Evolutionary conservation across 2,888 invertebrate species (phyloP).

Genomic region (Stenolophus ochropezus): DNA sequence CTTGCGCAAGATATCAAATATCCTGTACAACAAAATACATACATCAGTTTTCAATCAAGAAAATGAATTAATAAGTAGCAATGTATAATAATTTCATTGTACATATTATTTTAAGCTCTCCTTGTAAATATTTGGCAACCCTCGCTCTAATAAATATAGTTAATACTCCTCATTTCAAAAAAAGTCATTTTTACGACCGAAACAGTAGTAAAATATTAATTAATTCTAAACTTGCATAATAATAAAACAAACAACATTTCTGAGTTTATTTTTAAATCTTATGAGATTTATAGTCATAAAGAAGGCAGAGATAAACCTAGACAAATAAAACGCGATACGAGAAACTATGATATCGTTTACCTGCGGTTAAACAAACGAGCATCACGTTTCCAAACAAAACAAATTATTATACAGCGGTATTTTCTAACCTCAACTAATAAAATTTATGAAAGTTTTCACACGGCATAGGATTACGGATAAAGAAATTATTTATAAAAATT

Average conservation of each 20-base stretch:
- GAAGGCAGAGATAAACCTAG: slow-evolving; percentile 13
- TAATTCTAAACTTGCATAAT: background rate
- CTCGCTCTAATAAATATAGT: background rate
- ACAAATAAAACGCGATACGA: slow-evolving; percentile 18
- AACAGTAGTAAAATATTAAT: background rate
- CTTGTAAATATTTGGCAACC: background rate
- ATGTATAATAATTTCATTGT: background rate
- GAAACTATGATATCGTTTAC: slow-evolving; percentile 7
- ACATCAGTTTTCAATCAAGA: too few species aligned
- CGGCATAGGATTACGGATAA: background rate
- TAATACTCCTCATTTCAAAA: background rate
- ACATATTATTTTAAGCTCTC: background rate
- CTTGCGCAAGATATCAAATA: slow-evolving; percentile 94
- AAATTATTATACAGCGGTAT: background rate
- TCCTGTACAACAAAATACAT: slow-evolving; percentile 82
- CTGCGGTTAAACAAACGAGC: slow-evolving; percentile 34
- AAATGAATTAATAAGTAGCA: background rate
- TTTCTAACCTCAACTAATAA: slow-evolving; percentile 7
- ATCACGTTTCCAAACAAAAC: slow-evolving; percentile 39
- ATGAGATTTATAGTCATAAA: background rate
- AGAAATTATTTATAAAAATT: slow-evolving; percentile 60
- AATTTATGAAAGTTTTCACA: slow-evolving; percentile 29
- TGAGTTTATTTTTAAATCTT: background rate
- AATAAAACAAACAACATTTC: background rate
- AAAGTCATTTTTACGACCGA: background rate